Conservation (phyloP, 53 echinoderm and acorn worm genomes). For the Arbacia lixula region DNA sequence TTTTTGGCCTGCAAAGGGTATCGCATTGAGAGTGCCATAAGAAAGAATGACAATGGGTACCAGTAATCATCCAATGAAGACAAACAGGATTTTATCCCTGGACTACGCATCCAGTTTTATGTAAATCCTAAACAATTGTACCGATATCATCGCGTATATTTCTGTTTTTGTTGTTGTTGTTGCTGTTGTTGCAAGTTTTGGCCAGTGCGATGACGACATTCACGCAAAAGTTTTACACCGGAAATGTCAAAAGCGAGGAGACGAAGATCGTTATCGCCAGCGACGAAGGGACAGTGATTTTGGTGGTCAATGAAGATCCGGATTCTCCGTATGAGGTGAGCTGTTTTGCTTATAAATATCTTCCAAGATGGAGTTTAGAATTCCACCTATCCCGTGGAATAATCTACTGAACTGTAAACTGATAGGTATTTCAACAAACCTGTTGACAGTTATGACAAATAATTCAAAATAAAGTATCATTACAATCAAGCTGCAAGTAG, state of each 20-base stretch:
- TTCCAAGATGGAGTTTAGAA: background rate
- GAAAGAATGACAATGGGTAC: no score
- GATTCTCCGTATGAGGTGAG: background rate
- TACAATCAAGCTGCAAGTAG: no score
- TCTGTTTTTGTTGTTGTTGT: background rate
- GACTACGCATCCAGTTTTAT: no score
- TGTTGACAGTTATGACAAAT: no score
- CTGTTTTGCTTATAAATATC: background rate
- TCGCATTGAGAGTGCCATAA: no score
- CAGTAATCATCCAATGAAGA: no score
- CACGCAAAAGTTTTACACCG: background rate
- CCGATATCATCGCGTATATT: background rate
- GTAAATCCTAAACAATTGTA: background rate
- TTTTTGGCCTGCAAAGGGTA: no score
- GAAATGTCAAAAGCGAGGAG: background rate
- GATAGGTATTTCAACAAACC: no score
- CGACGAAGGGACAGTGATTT: background rate
- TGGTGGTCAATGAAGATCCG: background rate
- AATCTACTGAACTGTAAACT: background rate
- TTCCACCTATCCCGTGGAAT: background rate
- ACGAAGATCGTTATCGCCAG: background rate
- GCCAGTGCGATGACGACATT: background rate
- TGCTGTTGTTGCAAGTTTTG: background rate
- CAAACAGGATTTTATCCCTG: no score
- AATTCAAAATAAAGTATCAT: no score